Conservation (phyloP, 2,888 invertebrate species). For the Scaptomyza caliginosa region DNA sequence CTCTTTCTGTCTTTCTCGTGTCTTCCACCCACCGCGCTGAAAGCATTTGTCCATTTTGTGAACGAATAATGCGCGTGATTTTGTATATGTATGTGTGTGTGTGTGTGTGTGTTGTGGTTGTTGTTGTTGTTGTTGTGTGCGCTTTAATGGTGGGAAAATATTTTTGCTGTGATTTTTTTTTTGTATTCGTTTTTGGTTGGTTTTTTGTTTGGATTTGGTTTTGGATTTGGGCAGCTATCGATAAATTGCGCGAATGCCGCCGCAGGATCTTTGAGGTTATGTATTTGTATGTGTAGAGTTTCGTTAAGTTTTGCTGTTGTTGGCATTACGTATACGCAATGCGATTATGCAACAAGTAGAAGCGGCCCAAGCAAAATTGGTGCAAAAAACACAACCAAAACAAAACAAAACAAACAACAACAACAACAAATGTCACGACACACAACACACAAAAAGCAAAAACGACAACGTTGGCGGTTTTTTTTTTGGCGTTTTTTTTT, state of each 20-base stretch:
- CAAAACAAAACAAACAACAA: slow-evolving; percentile 18
- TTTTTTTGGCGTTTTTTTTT: background rate
- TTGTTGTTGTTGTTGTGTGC: slow-evolving; percentile 38
- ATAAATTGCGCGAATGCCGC: slow-evolving; percentile 34
- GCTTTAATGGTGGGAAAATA: slow-evolving; percentile 76
- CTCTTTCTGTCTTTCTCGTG: no score
- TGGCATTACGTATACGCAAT: slow-evolving; percentile 55
- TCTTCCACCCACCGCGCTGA: slow-evolving; percentile 12
- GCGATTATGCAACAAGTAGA: slow-evolving; percentile 52
- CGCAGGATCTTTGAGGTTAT: slow-evolving; percentile 45
- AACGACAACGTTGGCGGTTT: slow-evolving; percentile 39
- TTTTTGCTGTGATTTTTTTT: slow-evolving; percentile 53
- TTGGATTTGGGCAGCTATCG: slow-evolving; percentile 39
- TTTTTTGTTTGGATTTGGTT: slow-evolving; percentile 4
- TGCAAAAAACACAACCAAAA: slow-evolving; percentile 15
- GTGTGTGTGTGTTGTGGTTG: slow-evolving; percentile 39
- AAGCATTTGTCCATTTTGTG: slow-evolving; percentile 60
- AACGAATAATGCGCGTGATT: slow-evolving; percentile 58
- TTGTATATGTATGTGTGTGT: slow-evolving; percentile 52
- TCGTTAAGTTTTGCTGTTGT: slow-evolving; percentile 13
- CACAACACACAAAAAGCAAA: slow-evolving; percentile 24
- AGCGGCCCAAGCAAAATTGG: slow-evolving; percentile 30
- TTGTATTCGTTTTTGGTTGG: background rate
- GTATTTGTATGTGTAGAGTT: background rate
- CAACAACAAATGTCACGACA: slow-evolving; percentile 68